phyloP scores from a whole-genome alignment of 2,113 vertebrate species.

The Sardina pilchardus region DNA sequence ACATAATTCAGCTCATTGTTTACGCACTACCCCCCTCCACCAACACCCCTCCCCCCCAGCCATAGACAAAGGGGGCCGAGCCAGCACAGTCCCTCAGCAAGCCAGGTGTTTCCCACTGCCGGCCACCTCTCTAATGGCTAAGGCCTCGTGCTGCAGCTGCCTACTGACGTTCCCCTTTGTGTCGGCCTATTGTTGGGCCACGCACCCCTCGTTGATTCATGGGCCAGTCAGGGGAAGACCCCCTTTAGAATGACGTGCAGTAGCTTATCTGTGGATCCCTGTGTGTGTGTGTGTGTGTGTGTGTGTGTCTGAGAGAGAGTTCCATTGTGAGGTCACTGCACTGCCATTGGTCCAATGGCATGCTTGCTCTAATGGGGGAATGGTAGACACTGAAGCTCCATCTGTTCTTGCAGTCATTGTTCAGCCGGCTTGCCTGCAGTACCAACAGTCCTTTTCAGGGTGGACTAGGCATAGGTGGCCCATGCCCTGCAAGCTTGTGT shows the following conservation, averaged over 20 bases:
- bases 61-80: constrained; percentile 72
- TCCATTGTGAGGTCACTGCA: constrained; percentile 79
- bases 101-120: constrained; percentile 96
- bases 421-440: constrained; percentile 69
- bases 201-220: constrained; percentile 90
- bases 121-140: constrained; percentile 84
- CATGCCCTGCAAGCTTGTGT: constrained; percentile 26
- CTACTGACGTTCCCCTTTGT: constrained; percentile 85
- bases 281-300: constrained; percentile 68
- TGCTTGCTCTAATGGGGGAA: constrained; percentile 80
- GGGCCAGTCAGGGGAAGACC: constrained; percentile 85
- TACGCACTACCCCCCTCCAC: constrained; percentile 48
- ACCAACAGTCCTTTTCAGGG: constrained; percentile 27
- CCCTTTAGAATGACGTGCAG: constrained; percentile 82
- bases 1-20: constrained; percentile 64
- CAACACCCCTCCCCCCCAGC: constrained; percentile 30
- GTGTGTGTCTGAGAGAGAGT: constrained; percentile 77
- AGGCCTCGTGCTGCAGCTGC: constrained; percentile 92
- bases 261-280: constrained; percentile 50
- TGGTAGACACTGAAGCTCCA: constrained; percentile 90
- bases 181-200: constrained; percentile 83
- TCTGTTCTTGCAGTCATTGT: constrained; percentile 96
- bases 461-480: constrained; percentile 31
- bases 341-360: constrained; percentile 78
- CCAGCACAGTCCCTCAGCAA: constrained; percentile 77